phyloP scores from a whole-genome alignment of 1,140 invertebrate genomes.

The Phenacoccus solenopsis region DNA sequence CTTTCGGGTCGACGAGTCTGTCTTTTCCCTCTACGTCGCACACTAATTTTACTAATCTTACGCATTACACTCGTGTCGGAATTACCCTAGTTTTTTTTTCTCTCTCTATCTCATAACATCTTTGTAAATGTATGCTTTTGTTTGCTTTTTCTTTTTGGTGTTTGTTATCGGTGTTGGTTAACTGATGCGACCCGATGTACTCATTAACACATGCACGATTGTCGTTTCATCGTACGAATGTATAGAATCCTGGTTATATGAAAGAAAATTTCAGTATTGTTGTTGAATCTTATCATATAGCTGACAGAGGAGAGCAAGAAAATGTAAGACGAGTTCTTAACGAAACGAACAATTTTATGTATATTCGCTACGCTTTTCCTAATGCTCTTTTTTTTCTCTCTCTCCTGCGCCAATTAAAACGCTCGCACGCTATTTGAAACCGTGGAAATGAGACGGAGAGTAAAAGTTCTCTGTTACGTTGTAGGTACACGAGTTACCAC shows the following conservation, averaged over 20 bases:
- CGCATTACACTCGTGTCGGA: too few relatives aligned
- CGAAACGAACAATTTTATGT: not conserved
- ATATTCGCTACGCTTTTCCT: not conserved
- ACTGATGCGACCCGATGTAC: not conserved
- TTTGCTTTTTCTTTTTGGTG: not conserved
- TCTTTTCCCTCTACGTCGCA: too few relatives aligned
- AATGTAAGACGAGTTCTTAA: constrained; percentile 54
- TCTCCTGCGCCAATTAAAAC: not conserved
- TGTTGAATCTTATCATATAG: constrained; percentile 92
- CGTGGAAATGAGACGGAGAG: too few relatives aligned
- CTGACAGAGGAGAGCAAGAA: constrained; percentile 64
- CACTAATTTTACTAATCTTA: too few relatives aligned
- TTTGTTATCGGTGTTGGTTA: constrained; percentile 12
- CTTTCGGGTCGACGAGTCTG: too few relatives aligned
- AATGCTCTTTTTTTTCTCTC: not conserved
- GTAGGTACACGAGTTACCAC: constrained; percentile 78
- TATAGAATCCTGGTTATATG: constrained; percentile 97
- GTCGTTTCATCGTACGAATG: constrained; percentile 18
- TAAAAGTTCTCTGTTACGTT: too few relatives aligned
- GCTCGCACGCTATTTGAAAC: too few relatives aligned
- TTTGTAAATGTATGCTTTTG: not conserved
- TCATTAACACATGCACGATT: constrained; percentile 14
- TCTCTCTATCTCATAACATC: not conserved
- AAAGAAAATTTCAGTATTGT: constrained; percentile 94
- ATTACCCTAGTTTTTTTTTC: not conserved